Base-by-base conservation (phyloP, 2,888 invertebrate genomes). In the Drosophila macrothrix region DNA sequence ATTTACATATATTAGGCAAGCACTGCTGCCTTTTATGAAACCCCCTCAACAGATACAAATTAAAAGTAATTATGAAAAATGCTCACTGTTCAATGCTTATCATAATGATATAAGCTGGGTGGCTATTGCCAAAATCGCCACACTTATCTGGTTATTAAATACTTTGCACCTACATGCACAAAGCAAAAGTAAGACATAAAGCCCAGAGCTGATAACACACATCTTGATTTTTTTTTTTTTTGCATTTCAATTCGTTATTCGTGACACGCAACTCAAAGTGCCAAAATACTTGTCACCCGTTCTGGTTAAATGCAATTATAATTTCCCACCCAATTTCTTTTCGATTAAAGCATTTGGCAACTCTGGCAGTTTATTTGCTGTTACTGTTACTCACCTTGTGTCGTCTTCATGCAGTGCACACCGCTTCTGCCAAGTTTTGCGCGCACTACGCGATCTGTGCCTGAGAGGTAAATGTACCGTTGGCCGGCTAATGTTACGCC, bases 371-470 rank as follows among this genome's bases (percentile, higher is more conserved):
- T 54, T 50, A 31, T 9, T 28, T 35, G 33, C 10, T 1, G 4
- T 25, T 29, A 37, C 28, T 41, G 4, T 41, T 19, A 31, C 94
- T 94, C 94, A 97, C 97, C 96, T 96, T 98, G 98, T 94, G 96
- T 95, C 94, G 98, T 98, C 95, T 98, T 98, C 97, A 98, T 97
- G 96, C 97, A 98, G 94, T 98, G 98, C 90, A 98, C 97, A 93
- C 98, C 98, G 94, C 97, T 96, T 95, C 97, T 97, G 94, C 97
- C 97, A 92, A 97, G 95, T 94, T 98, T 98, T 94, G 97, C 97
- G 94, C 98, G 96, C 94, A 98, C 96, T 93, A 98, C 97, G 94
- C 96, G 96, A 94, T 98, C 97, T 94, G 97, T 97, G 93, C 98
- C 98, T 93, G 98, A 98, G 94, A 98, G 96, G 95, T 98, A 98